Evolutionary conservation across 2,797 vertebrate species (phyloP).

Genomic region (Diplodus puntazzo): DNA sequence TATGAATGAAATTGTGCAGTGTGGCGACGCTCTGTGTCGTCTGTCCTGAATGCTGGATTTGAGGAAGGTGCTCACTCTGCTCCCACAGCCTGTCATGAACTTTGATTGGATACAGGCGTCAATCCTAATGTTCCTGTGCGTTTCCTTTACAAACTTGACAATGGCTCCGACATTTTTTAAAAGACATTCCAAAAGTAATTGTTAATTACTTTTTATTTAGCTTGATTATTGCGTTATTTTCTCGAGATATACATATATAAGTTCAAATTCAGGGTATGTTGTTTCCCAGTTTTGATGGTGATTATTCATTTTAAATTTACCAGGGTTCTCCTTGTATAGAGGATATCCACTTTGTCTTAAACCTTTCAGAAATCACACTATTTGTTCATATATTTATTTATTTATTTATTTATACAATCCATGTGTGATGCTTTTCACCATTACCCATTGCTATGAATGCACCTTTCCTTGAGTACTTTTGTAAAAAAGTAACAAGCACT

Average conservation of each 20-base stretch:
- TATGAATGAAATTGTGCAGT: slow-evolving; percentile 23
- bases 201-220: background rate
- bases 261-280: accelerated
- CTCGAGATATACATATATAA: background rate
- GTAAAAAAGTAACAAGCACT: background rate
- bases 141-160: background rate
- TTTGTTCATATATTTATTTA: too few species aligned
- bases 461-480: background rate
- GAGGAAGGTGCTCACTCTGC: background rate
- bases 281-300: background rate
- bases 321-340: background rate
- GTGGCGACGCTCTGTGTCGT: slow-evolving; percentile 9
- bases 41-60: background rate
- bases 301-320: background rate
- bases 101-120: slow-evolving; percentile 8
- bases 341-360: background rate
- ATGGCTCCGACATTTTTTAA: background rate
- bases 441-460: background rate
- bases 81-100: slow-evolving; percentile 15
- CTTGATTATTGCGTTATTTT: background rate
- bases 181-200: background rate
- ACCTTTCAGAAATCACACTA: background rate
- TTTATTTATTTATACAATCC: background rate
- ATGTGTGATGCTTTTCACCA: background rate
- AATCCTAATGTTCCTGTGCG: background rate